Evolutionary conservation across 2,888 invertebrate species (phyloP).

Genomic region (Apoderus coryli): DNA sequence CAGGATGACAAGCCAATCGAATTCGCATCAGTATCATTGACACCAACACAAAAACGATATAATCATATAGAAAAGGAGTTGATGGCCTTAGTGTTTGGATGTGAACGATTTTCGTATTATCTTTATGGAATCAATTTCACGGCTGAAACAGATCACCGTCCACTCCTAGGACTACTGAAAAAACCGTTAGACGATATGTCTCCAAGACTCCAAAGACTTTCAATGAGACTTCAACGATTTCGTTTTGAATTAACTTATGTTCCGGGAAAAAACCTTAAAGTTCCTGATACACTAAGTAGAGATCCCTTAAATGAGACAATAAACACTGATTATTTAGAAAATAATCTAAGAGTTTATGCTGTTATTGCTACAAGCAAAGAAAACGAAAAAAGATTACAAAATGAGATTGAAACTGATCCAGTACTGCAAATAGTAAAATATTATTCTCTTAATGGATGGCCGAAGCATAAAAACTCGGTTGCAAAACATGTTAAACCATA

Average conservation of each 20-base stretch:
- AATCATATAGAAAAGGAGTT: slow-evolving; percentile 22
- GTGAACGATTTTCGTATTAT: slow-evolving; percentile 17
- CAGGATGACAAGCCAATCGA: slow-evolving; percentile 13
- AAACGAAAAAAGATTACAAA: too few relatives aligned
- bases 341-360: too few relatives aligned
- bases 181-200: slow-evolving; percentile 18
- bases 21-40: slow-evolving; percentile 15
- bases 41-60: slow-evolving; percentile 16
- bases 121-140: slow-evolving; percentile 12
- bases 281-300: slow-evolving; percentile 13
- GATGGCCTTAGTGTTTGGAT: slow-evolving; percentile 19
- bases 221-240: slow-evolving; percentile 14
- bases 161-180: slow-evolving; percentile 15
- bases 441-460: slow-evolving; percentile 4
- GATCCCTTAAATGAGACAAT: slow-evolving; percentile 8
- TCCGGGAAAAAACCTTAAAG: slow-evolving; percentile 13
- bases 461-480: not conserved
- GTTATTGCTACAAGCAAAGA: too few relatives aligned
- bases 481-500: not conserved
- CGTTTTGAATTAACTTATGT: slow-evolving; percentile 14
- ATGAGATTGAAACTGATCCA: too few relatives aligned
- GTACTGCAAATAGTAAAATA: too few relatives aligned
- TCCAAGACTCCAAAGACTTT: slow-evolving; percentile 16
- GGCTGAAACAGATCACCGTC: slow-evolving; percentile 16
- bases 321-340: slow-evolving; percentile 9